phyloP scores from a whole-genome alignment of 2,113 vertebrate genomes.

The Anas platyrhynchos region DNA sequence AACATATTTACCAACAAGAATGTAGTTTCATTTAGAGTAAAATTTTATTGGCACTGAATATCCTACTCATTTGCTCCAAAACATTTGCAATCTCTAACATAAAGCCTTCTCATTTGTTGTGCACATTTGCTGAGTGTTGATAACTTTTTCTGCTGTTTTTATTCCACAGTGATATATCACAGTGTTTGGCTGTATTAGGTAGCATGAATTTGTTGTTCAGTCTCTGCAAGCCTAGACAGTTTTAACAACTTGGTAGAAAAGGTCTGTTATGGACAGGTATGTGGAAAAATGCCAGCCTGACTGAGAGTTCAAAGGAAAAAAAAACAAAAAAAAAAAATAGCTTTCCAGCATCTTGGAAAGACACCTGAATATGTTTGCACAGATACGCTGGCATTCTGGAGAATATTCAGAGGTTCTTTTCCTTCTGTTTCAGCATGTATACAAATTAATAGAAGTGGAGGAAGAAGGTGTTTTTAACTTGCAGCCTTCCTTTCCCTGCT shows the following conservation, averaged over 20 bases:
- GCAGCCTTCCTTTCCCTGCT: background rate
- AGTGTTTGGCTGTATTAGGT: background rate
- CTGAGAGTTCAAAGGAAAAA: background rate
- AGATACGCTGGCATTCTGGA: background rate
- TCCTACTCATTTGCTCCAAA: background rate
- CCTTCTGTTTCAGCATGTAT: background rate
- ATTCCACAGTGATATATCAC: background rate
- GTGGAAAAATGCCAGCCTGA: background rate
- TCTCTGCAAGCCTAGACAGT: constrained; percentile 5
- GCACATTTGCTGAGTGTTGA: background rate
- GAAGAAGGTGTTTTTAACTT: constrained; percentile 42
- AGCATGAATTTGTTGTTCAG: background rate
- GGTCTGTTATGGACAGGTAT: background rate
- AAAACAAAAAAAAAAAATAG: background rate
- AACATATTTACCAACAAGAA: background rate
- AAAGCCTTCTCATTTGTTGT: background rate
- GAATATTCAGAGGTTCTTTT: background rate
- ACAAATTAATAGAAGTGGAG: background rate
- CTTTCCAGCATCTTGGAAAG: background rate
- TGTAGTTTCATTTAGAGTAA: background rate
- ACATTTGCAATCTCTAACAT: background rate
- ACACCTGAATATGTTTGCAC: background rate
- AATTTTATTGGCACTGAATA: background rate
- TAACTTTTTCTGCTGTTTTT: background rate
- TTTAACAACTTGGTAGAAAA: constrained; percentile 6